Evolutionary conservation across 2,113 vertebrate species (phyloP).

Genomic region (Isurus oxyrinchus): DNA sequence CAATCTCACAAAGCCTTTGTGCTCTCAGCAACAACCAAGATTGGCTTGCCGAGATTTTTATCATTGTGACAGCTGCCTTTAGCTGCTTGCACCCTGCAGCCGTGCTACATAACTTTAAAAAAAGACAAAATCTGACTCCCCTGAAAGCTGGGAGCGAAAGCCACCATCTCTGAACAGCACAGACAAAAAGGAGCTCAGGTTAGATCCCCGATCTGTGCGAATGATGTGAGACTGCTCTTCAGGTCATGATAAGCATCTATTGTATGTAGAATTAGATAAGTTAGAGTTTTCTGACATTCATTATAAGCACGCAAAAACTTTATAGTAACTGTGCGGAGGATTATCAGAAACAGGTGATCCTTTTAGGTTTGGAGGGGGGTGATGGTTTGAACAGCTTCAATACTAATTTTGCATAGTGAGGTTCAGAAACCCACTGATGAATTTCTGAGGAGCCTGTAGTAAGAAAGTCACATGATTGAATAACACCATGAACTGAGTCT

Average conservation of each 20-base stretch:
- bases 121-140: not conserved
- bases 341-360: not conserved
- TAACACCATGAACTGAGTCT: not conserved
- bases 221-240: not conserved
- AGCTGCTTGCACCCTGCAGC: not conserved
- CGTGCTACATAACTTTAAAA: not conserved
- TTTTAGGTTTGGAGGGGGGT: not conserved
- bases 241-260: not conserved
- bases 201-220: not conserved
- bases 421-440: not conserved
- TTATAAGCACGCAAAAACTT: not conserved
- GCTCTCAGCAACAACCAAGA: not conserved
- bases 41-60: not conserved
- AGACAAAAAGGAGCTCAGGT: not conserved
- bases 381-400: not conserved
- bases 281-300: not conserved
- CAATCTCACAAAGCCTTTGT: not conserved
- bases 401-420: not conserved
- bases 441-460: not conserved
- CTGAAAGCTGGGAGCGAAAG: not conserved
- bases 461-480: not conserved
- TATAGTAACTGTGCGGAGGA: not conserved
- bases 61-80: not conserved
- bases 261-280: not conserved
- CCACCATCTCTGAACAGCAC: not conserved